phyloP scores from a whole-genome alignment of 2,797 vertebrate genomes.

The Prionace glauca region DNA sequence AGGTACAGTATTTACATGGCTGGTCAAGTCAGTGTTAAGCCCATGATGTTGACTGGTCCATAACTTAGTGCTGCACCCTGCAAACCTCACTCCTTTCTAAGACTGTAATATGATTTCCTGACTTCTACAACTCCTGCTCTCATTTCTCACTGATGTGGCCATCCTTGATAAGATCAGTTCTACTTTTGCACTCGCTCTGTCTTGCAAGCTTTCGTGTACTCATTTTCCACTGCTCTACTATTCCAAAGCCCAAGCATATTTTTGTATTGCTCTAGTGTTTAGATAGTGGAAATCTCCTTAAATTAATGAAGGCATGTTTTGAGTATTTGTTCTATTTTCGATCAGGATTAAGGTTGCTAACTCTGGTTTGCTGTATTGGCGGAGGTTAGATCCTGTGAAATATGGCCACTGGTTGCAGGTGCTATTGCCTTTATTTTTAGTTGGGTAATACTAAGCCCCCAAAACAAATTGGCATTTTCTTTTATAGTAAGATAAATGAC shows the following conservation, averaged over 20 bases:
- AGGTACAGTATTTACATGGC: too few species aligned
- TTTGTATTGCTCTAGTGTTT: background rate
- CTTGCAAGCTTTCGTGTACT: background rate
- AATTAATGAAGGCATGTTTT: background rate
- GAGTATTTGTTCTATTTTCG: background rate
- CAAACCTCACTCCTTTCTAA: too few species aligned
- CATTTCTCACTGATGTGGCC: background rate
- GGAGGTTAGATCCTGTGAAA: background rate
- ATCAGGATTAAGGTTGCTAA: background rate
- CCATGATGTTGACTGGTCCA: too few species aligned
- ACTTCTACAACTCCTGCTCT: background rate
- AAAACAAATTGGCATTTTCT: background rate
- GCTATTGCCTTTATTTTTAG: background rate
- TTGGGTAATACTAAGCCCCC: background rate
- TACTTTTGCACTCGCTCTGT: background rate
- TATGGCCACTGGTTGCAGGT: background rate
- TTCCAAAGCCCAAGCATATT: background rate
- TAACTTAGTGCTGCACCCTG: too few species aligned
- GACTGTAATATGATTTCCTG: too few species aligned
- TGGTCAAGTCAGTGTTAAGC: too few species aligned
- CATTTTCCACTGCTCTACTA: background rate
- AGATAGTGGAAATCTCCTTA: background rate
- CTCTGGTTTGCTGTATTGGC: background rate
- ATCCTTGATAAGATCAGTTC: background rate
- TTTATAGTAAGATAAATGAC: background rate